These are phyloP conservation scores for Pedionomus torquatus DNA, from an alignment of 2,113 vertebrate genomes.

Conservation along the genomic window DNA sequence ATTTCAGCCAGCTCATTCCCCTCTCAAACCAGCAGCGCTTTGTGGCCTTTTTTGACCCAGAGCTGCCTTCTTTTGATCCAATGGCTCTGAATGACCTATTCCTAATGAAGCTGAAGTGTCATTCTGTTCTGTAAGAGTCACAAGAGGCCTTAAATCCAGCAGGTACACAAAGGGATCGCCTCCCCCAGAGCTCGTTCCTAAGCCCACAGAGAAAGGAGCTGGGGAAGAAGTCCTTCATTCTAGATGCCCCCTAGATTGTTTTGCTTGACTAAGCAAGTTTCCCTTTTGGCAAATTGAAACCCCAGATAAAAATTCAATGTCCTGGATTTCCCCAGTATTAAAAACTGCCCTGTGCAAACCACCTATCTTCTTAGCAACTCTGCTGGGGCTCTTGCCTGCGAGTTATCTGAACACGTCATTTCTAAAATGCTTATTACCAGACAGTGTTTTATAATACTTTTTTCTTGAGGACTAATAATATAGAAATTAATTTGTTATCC, in stretches of 20 bases:
- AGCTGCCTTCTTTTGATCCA: not conserved
- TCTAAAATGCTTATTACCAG: not conserved
- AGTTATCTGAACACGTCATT: not conserved
- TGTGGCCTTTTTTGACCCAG: not conserved
- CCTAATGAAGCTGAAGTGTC: not conserved
- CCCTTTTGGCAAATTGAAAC: not conserved
- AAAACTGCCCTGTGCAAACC: not conserved
- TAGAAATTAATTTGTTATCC: constrained; percentile 45
- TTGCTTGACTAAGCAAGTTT: not conserved
- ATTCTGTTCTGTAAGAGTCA: not conserved
- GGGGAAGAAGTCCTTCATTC: not conserved
- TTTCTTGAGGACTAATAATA: constrained; percentile 10
- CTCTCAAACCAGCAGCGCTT: not conserved
- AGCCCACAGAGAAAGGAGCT: not conserved
- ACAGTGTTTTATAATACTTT: not conserved
- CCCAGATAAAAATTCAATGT: not conserved
- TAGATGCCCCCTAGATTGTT: not conserved
- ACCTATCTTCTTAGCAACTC: not conserved
- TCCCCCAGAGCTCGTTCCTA: not conserved
- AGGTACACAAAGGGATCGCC: not conserved
- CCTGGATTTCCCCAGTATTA: not conserved
- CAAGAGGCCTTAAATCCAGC: not conserved
- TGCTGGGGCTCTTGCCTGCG: not conserved
- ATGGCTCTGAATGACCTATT: not conserved
- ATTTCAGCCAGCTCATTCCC: not conserved